Evolutionary conservation across 2,797 vertebrate genomes (phyloP), one percentile per base, ranked within the genome.

Genomic region (Ctenopoma multispine): DNA sequence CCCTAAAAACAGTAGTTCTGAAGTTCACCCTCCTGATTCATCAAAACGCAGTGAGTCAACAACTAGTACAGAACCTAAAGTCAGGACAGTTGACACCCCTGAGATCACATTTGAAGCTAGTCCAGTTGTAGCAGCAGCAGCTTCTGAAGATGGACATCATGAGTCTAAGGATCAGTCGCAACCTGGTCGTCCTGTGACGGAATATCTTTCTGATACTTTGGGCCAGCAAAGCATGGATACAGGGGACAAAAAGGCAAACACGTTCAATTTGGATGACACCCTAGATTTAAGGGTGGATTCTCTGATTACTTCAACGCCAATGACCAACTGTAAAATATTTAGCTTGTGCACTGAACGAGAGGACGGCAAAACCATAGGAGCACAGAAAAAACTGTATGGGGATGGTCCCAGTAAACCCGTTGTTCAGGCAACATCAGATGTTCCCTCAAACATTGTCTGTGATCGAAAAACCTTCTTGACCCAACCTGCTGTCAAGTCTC

Each of bases 291-390:
- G 8, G 51, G 13, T 4, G 2, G 79, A 72, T 13, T 5, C 14
- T 12, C 23, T 82, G 24, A 24, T 79, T 4, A 87, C 90, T 0
- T 93, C 92, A 17, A 93, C 92, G 0, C 92, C 92, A 5, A 91
- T 92, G 83, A 20, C 64, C 0, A 48, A 20, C 5, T 66, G 54
- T 67, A 91, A 66, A 69, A 41, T 76, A 1, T 48, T 64, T 4
- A 73, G 15, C 40, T 48, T 65, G 0, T 23, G 12, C 24, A 6
- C 1, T 7, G 23, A 64, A 7, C 1, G 3, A 18, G 59, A 71
- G 1, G 17, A 15, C 2, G 56, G 51, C 9, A 81, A 78, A 72
- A 5, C 2, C 38, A 0, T 13, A 1, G 55, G 0, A 1, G 71
- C 1, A 0, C 80, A 83, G 67, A 90, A 83, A n/a, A 89, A 59